Evolutionary conservation across 2,888 invertebrate species (phyloP).

Genomic region (Limenitis camilla): DNA sequence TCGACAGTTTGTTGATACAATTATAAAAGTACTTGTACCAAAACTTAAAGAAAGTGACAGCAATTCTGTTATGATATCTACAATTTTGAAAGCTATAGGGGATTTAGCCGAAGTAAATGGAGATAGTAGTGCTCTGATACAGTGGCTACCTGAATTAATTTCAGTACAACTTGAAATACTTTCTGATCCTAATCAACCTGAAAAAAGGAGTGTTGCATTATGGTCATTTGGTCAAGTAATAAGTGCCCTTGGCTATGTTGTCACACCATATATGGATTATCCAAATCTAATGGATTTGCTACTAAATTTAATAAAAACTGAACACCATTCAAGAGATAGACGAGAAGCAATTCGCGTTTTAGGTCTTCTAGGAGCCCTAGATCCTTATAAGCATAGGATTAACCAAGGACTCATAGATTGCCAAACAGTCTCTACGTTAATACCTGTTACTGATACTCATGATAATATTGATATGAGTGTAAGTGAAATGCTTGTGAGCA

Average conservation of each 20-base stretch:
- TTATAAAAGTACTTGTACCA: constrained; percentile 90
- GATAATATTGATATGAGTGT: constrained; percentile 77
- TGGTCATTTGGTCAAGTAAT: constrained; percentile 97
- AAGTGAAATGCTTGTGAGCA: constrained; percentile 95
- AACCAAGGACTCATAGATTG: constrained; percentile 93
- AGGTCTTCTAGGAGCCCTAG: constrained; percentile 95
- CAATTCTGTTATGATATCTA: constrained; percentile 92
- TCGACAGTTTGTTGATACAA: constrained; percentile 95
- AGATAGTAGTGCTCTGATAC: constrained; percentile 88
- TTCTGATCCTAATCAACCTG: constrained; percentile 93
- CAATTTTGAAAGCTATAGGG: constrained; percentile 93
- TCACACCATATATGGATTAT: constrained; percentile 95
- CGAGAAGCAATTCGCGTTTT: constrained; percentile 94
- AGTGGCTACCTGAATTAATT: constrained; percentile 91
- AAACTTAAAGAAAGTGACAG: constrained; percentile 91
- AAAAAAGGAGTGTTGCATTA: constrained; percentile 94
- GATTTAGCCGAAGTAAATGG: constrained; percentile 95
- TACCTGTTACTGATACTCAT: constrained; percentile 82
- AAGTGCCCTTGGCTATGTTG: constrained; percentile 96
- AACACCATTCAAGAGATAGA: constrained; percentile 89
- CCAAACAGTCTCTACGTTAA: constrained; percentile 85
- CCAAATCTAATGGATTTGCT: constrained; percentile 93
- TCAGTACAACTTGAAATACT: constrained; percentile 93
- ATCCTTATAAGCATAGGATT: constrained; percentile 98
- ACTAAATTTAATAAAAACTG: constrained; percentile 94